Evolutionary conservation across 2,797 vertebrate species (phyloP).

Genomic region (Lepilemur ruficaudatus): DNA sequence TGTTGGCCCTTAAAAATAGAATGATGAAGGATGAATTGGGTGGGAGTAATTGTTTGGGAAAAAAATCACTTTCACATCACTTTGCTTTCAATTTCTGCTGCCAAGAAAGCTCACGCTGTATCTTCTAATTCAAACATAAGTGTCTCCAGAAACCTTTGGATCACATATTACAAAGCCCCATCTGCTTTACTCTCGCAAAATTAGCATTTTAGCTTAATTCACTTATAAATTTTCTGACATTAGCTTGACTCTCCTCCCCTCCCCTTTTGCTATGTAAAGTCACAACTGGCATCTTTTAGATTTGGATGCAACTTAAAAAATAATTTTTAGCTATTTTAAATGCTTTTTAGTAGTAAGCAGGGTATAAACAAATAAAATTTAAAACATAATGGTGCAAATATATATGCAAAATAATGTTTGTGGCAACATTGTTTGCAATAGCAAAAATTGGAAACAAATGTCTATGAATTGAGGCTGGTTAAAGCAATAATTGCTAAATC

Average conservation of each 20-base stretch:
- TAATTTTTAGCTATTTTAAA: conserved; percentile 50
- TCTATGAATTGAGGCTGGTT: not conserved
- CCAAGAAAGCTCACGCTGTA: not conserved
- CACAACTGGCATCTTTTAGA: conserved; percentile 33
- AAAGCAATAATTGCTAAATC: not conserved
- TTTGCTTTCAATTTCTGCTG: conserved; percentile 59
- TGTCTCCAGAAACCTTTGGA: conserved; percentile 67
- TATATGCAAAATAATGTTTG: not conserved
- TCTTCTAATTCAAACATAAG: conserved; percentile 50
- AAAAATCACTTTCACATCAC: conserved; percentile 18
- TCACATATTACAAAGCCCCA: conserved; percentile 57
- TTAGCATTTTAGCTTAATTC: conserved; percentile 51
- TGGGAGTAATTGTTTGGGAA: conserved; percentile 48
- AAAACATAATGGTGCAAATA: not conserved
- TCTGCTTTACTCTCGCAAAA: conserved; percentile 63
- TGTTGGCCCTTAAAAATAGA: conserved; percentile 49
- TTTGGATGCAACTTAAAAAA: conserved; percentile 37
- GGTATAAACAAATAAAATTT: conserved; percentile 12
- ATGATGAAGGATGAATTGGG: not conserved
- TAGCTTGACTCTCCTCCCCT: not conserved
- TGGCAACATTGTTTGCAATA: not conserved
- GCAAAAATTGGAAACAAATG: conserved; percentile 36
- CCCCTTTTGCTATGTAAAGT: conserved; percentile 24
- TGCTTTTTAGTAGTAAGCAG: conserved; percentile 21
- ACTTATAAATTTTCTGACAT: conserved; percentile 50